Conservation (phyloP, 2,113 vertebrate species). For the Helogale parvula region DNA sequence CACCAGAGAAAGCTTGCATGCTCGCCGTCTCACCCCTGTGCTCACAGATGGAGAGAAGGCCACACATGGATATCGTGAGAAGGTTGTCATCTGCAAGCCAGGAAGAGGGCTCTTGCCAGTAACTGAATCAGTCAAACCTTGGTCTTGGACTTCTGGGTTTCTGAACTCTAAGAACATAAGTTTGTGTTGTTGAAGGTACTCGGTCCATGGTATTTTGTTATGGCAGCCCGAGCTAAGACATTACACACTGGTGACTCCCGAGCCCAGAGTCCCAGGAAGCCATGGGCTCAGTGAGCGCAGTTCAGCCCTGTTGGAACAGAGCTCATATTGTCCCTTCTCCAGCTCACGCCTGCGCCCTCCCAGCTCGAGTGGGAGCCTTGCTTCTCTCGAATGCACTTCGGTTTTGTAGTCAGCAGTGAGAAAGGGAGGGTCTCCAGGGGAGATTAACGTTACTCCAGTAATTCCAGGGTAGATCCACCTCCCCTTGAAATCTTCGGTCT, state of each 20-base stretch:
- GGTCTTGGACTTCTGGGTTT: neutral
- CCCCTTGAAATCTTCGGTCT: neutral
- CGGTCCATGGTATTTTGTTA: neutral
- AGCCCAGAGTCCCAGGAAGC: neutral
- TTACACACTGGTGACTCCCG: neutral
- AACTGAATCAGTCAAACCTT: neutral
- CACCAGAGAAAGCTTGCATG: neutral
- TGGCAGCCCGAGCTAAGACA: neutral
- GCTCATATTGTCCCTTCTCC: neutral
- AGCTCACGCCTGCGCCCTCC: accelerated
- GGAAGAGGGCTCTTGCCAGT: neutral
- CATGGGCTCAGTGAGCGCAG: neutral
- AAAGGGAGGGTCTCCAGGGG: neutral
- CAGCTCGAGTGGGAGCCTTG: neutral
- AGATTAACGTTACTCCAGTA: neutral
- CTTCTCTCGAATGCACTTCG: neutral
- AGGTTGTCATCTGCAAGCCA: neutral
- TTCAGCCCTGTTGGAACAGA: neutral
- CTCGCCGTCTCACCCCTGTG: neutral
- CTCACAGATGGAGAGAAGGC: accelerated
- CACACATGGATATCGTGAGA: neutral
- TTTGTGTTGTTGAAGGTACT: neutral
- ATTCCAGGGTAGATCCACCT: neutral
- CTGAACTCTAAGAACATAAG: neutral
- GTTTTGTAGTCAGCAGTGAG: neutral